phyloP scores from a whole-genome alignment of 1,140 invertebrate genomes.

The Megathymus violae region DNA sequence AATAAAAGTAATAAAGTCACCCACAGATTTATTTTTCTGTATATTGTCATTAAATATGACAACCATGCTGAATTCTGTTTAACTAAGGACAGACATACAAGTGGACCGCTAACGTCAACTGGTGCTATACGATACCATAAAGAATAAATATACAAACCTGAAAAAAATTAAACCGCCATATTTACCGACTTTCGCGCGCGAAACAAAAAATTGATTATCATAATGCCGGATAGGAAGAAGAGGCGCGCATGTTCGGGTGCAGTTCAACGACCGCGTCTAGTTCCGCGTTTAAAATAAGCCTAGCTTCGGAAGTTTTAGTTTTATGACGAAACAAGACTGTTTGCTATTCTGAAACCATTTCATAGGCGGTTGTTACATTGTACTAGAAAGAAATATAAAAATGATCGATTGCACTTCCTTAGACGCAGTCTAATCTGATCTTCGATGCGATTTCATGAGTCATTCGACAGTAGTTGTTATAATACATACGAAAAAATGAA shows the following conservation, averaged over 20 bases:
- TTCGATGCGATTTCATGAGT: too few species aligned
- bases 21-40: too few species aligned
- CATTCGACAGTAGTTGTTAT: too few species aligned
- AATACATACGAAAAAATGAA: too few species aligned
- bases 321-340: slow-evolving; percentile 45
- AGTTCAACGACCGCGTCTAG: slow-evolving; percentile 54
- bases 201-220: slow-evolving; percentile 57
- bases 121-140: too few species aligned
- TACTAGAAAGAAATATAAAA: slow-evolving; percentile 14
- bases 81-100: too few species aligned
- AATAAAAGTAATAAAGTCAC: too few species aligned
- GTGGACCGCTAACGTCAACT: too few species aligned
- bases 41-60: too few species aligned
- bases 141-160: too few species aligned
- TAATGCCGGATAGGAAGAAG: slow-evolving; percentile 51
- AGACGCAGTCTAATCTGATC: neutral
- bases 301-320: slow-evolving; percentile 43
- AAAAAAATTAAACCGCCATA: slow-evolving; percentile 18
- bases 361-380: slow-evolving; percentile 5
- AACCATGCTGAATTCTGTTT: too few species aligned
- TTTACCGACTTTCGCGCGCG: slow-evolving; percentile 22
- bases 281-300: slow-evolving; percentile 69
- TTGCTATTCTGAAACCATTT: slow-evolving; percentile 26
- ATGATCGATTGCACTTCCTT: neutral
- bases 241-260: slow-evolving; percentile 45